These are phyloP conservation scores for Philopedon plagiatum DNA, from an alignment of 2,888 invertebrate genomes.

Conservation along the genomic window DNA sequence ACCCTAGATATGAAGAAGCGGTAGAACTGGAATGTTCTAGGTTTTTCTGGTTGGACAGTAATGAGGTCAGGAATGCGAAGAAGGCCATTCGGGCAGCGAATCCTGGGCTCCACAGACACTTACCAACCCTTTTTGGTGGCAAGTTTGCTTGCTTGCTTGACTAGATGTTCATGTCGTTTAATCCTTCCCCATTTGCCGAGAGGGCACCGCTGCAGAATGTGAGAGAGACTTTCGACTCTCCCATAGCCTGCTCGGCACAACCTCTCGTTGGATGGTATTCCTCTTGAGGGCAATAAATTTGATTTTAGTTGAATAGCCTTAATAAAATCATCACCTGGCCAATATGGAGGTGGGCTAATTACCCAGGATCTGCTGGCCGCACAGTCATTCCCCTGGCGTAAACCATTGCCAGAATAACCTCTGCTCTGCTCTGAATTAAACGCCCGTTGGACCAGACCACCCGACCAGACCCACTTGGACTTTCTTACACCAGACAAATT, in stretches of 20 bases:
- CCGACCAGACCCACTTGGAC: too few relatives aligned
- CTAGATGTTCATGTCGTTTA: background rate
- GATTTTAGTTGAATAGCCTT: slow-evolving; percentile 56
- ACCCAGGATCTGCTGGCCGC: slow-evolving; percentile 45
- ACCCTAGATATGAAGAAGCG: too few relatives aligned
- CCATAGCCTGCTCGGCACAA: slow-evolving; percentile 55
- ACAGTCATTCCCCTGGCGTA: background rate
- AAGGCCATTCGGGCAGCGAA: background rate
- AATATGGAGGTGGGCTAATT: slow-evolving; percentile 51
- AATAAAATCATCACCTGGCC: slow-evolving; percentile 56
- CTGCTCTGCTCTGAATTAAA: too few relatives aligned
- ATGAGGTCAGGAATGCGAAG: too few relatives aligned
- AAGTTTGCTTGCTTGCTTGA: background rate
- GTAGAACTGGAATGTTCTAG: too few relatives aligned
- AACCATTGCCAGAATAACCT: slow-evolving; percentile 49
- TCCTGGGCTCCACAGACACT: background rate
- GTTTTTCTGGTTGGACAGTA: too few relatives aligned
- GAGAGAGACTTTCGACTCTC: slow-evolving; percentile 44
- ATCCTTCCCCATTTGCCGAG: background rate
- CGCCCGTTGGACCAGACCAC: too few relatives aligned
- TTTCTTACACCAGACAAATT: too few relatives aligned
- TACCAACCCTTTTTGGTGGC: background rate
- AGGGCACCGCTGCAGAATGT: slow-evolving; percentile 21
- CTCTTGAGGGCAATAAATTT: slow-evolving; percentile 57
- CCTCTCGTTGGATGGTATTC: slow-evolving; percentile 58